Conservation (phyloP, 2,888 invertebrate genomes). For the Lacanobia oleracea region DNA sequence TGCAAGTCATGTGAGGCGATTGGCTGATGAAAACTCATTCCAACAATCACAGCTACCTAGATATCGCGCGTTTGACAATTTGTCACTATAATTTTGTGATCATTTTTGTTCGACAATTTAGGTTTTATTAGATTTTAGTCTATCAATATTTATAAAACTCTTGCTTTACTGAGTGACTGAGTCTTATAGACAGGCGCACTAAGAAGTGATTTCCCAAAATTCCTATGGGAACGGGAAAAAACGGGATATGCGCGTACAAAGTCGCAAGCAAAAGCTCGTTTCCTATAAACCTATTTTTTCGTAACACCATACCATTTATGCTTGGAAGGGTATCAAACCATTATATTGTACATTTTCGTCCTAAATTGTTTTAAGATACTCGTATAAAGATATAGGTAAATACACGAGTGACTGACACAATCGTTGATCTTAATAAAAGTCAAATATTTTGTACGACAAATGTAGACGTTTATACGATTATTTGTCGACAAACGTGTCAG, state of each 20-base stretch:
- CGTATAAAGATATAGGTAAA: not conserved
- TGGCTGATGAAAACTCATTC: too few relatives aligned
- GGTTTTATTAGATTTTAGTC: not conserved
- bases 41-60: too few relatives aligned
- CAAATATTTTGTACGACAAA: slow-evolving; percentile 12
- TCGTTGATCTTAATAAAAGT: slow-evolving; percentile 21
- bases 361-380: not conserved
- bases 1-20: too few relatives aligned
- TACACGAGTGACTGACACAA: slow-evolving; percentile 9
- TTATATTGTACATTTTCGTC: not conserved
- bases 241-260: too few relatives aligned
- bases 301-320: not conserved
- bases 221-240: too few relatives aligned
- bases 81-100: not conserved
- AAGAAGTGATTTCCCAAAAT: too few relatives aligned
- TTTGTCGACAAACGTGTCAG: slow-evolving; percentile 22
- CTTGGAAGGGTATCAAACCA: not conserved
- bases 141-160: too few relatives aligned
- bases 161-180: too few relatives aligned
- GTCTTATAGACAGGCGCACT: too few relatives aligned
- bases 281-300: not conserved
- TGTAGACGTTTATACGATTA: slow-evolving; percentile 6
- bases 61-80: too few relatives aligned
- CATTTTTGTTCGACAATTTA: not conserved
- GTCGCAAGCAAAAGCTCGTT: too few relatives aligned